These are phyloP conservation scores for Eristalinus sepulchralis DNA, from an alignment of 2,888 invertebrate species.

Conservation along the genomic window DNA sequence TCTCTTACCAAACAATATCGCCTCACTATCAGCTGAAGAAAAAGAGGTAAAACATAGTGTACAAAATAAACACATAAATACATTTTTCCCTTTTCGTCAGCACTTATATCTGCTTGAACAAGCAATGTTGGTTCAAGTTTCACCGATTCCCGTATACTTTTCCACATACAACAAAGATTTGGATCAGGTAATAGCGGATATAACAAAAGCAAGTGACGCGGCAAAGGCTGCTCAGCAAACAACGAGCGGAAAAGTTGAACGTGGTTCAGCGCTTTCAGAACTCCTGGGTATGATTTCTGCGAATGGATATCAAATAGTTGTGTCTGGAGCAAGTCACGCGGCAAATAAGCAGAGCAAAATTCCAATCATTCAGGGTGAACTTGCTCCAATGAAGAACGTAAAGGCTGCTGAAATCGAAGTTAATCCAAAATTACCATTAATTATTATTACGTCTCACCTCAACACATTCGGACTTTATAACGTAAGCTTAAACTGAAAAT, in stretches of 20 bases:
- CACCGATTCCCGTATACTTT: conserved; percentile 94
- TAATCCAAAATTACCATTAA: conserved; percentile 87
- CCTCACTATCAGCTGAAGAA: conserved; percentile 84
- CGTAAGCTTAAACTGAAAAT: conserved; percentile 83
- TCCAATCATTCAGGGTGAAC: conserved; percentile 92
- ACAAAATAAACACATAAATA: not conserved
- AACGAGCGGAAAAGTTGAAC: conserved; percentile 80
- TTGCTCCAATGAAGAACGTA: conserved; percentile 81
- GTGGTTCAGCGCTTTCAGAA: conserved; percentile 90
- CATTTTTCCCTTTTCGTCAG: conserved; percentile 79
- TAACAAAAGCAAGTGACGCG: conserved; percentile 81
- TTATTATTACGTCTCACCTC: conserved; percentile 95
- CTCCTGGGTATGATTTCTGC: conserved; percentile 93
- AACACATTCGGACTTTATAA: conserved; percentile 95
- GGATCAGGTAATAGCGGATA: conserved; percentile 88
- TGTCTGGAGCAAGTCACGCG: conserved; percentile 87
- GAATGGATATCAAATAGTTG: conserved; percentile 95
- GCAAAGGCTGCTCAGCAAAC: conserved; percentile 43
- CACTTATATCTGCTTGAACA: conserved; percentile 90
- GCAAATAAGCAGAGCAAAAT: conserved; percentile 90
- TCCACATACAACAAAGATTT: conserved; percentile 88
- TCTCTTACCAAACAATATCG: conserved; percentile 89
- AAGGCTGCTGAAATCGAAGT: conserved; percentile 77
- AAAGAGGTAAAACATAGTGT: conserved; percentile 83
- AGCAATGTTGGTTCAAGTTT: conserved; percentile 90